A percentile compares a stretch with the other conserved stretches of the same genome.
Conservation (phyloP, 1,140 invertebrate species). For the Drosophila ohnishii region DNA sequence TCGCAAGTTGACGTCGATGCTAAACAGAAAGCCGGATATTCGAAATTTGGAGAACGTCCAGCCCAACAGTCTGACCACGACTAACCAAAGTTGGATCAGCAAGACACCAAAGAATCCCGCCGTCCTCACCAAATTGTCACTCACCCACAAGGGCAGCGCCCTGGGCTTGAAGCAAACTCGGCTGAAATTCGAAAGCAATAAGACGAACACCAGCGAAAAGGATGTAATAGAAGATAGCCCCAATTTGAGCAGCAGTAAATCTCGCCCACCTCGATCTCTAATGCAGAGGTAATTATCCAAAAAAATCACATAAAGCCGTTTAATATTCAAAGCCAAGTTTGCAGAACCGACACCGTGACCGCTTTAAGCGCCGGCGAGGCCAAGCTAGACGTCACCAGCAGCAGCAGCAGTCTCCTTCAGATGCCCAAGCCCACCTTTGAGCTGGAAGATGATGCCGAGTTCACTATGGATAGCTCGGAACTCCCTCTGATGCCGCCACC, state of each 20-base stretch:
- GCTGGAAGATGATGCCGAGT: constrained; percentile 39
- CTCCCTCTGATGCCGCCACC: constrained; percentile 26
- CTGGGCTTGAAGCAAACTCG: constrained; percentile 59
- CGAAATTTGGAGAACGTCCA: constrained; percentile 52
- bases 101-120: constrained; percentile 42
- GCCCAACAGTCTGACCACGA: constrained; percentile 6
- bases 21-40: constrained; percentile 27
- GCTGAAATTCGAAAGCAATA: constrained; percentile 50
- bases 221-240: constrained; percentile 71
- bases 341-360: constrained; percentile 54
- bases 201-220: constrained; percentile 32
- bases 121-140: constrained; percentile 50
- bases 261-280: constrained; percentile 49
- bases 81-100: constrained; percentile 29
- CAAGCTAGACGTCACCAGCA: constrained; percentile 1
- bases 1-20: constrained; percentile 32
- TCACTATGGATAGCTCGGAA: not conserved
- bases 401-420: constrained; percentile 5
- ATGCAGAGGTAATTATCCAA: constrained; percentile 49
- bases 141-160: constrained; percentile 42
- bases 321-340: constrained; percentile 51
- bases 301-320: not conserved
- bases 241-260: constrained; percentile 43
- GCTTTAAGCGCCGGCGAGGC: constrained; percentile 23
- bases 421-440: constrained; percentile 42